Evolutionary conservation across 2,113 vertebrate species (phyloP).

Genomic region (Ammospiza nelsoni): DNA sequence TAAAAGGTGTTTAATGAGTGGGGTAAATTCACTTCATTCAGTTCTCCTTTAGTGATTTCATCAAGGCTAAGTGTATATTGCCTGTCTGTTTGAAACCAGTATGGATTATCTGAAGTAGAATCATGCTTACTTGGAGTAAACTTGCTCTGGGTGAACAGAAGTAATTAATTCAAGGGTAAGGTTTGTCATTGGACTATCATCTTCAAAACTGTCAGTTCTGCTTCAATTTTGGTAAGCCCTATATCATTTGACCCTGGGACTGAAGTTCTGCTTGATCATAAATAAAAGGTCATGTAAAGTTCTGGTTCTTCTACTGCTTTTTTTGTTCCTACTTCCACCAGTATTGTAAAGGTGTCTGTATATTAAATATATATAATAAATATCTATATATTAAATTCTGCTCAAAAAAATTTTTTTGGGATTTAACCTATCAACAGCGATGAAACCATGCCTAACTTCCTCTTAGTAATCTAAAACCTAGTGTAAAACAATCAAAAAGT

Average conservation of each 20-base stretch:
- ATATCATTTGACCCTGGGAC: background rate
- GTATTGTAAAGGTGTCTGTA: background rate
- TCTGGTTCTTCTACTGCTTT: background rate
- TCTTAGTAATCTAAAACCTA: background rate
- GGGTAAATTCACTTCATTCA: background rate
- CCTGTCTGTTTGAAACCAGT: background rate
- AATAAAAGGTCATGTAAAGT: background rate
- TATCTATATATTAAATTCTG: background rate
- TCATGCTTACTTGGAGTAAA: background rate
- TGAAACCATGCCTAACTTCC: background rate
- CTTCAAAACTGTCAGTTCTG: background rate
- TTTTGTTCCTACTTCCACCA: background rate
- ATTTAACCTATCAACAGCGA: background rate
- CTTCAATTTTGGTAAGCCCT: background rate
- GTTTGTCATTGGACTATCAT: background rate
- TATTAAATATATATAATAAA: background rate
- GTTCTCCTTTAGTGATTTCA: background rate
- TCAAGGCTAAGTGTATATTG: background rate
- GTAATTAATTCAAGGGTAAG: background rate
- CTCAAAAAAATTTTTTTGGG: background rate
- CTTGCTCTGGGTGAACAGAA: background rate
- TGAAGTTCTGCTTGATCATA: background rate
- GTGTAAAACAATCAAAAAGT: background rate
- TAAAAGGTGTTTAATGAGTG: background rate
- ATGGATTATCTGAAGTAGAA: background rate